A percentile compares a stretch with the other conserved stretches of the same genome.
phyloP scores from a whole-genome alignment of 2,888 invertebrate genomes.

The Actias luna region DNA sequence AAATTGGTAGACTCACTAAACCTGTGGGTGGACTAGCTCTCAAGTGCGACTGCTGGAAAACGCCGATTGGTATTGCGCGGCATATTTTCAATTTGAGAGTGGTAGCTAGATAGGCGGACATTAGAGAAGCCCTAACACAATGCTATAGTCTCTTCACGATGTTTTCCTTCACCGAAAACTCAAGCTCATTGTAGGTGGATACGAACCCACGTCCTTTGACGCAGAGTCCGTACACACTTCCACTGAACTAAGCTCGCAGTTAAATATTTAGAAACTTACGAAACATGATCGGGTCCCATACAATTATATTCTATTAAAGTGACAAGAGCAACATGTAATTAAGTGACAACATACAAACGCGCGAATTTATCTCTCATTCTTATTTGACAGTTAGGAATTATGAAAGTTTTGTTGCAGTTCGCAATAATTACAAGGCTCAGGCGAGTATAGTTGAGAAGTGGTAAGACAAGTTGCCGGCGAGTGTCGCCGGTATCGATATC shows the following conservation, averaged over 20 bases:
- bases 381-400: constrained; percentile 53
- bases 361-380: constrained; percentile 74
- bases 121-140: no score
- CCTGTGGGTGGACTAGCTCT: no score
- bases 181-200: no score
- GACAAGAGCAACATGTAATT: constrained; percentile 67
- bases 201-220: no score
- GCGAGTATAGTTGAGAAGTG: constrained; percentile 39
- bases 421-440: constrained; percentile 60
- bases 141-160: no score
- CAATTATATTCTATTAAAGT: constrained; percentile 77
- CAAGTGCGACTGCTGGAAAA: no score
- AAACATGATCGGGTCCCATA: constrained; percentile 40
- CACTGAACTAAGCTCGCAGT: background rate
- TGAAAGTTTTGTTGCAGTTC: constrained; percentile 64
- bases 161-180: no score
- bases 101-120: no score
- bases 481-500: constrained; percentile 47
- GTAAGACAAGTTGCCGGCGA: constrained; percentile 32
- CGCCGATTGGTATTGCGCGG: no score
- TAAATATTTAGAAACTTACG: constrained; percentile 38
- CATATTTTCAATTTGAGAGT: no score
- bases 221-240: no score
- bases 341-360: constrained; percentile 61
- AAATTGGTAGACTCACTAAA: no score